Evolutionary conservation across 2,113 vertebrate species (phyloP).

Genomic region (Pitta sordida): DNA sequence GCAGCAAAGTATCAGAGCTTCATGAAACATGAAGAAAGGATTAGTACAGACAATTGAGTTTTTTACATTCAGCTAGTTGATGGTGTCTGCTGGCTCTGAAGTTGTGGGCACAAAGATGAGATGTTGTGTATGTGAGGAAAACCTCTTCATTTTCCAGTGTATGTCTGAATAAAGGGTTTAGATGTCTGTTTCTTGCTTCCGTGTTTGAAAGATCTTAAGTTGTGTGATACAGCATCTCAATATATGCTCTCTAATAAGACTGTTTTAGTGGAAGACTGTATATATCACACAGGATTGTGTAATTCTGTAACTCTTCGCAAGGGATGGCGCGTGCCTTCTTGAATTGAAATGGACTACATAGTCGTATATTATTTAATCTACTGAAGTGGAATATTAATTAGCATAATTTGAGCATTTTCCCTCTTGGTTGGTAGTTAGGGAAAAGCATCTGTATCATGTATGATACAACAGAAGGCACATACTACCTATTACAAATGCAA

Average conservation of each 20-base stretch:
- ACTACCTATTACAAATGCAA: background rate
- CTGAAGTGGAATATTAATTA: background rate
- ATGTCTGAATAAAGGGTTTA: background rate
- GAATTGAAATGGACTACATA: background rate
- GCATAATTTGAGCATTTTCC: background rate
- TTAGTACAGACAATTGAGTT: background rate
- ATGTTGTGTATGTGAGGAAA: background rate
- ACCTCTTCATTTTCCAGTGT: background rate
- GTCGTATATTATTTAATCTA: background rate
- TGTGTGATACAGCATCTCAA: background rate
- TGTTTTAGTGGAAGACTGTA: background rate
- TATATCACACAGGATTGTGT: background rate
- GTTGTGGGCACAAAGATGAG: background rate
- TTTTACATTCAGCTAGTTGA: background rate
- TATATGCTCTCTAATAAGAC: background rate
- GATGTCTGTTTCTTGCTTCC: background rate
- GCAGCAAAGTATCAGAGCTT: background rate
- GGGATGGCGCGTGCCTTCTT: rapidly evolving
- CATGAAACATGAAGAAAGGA: background rate
- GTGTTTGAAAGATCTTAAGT: background rate
- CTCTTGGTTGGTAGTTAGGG: background rate
- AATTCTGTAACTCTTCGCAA: background rate
- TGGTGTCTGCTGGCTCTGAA: background rate
- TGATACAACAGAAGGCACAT: background rate
- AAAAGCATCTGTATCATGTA: background rate